phyloP scores from a whole-genome alignment of 1,140 invertebrate genomes.

The Gonatopus flavifemur region DNA sequence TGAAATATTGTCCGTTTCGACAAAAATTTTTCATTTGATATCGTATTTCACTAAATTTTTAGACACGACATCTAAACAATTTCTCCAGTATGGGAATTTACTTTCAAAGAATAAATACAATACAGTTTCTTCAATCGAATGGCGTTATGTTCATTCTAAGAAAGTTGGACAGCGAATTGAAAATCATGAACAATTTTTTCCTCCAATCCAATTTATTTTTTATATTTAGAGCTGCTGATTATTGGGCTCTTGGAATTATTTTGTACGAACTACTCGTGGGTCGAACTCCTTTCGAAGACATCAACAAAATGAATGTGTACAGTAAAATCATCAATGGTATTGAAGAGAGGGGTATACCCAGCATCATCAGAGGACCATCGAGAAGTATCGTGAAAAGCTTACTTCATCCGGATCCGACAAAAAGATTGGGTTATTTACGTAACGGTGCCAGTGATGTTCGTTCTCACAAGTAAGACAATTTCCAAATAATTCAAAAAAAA shows the following conservation, averaged over 20 bases:
- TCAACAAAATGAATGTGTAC: slow-evolving; percentile 84
- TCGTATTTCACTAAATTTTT: no score
- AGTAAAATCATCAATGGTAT: slow-evolving; percentile 84
- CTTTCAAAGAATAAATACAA: slow-evolving; percentile 1
- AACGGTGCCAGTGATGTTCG: slow-evolving; percentile 69
- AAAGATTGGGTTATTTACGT: slow-evolving; percentile 68
- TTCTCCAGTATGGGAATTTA: no score
- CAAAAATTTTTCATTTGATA: no score
- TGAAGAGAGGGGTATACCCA: slow-evolving; percentile 68
- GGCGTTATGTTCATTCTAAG: no score
- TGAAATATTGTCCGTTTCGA: no score
- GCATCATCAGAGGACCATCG: slow-evolving; percentile 58
- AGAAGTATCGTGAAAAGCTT: slow-evolving; percentile 63
- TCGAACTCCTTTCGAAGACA: slow-evolving; percentile 71
- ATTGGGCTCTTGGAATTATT: slow-evolving; percentile 80
- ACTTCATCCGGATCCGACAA: slow-evolving; percentile 65
- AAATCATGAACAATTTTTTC: no score
- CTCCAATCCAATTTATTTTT: slow-evolving; percentile 60
- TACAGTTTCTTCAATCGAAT: no score
- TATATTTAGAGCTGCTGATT: slow-evolving; percentile 74
- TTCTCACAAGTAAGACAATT: slow-evolving; percentile 62
- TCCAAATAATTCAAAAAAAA: slow-evolving; percentile 79
- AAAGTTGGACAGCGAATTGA: no score
- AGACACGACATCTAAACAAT: no score
- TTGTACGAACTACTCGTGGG: slow-evolving; percentile 79